Conservation (phyloP, 1,140 invertebrate species). For the Aphelenchoides avenae region DNA sequence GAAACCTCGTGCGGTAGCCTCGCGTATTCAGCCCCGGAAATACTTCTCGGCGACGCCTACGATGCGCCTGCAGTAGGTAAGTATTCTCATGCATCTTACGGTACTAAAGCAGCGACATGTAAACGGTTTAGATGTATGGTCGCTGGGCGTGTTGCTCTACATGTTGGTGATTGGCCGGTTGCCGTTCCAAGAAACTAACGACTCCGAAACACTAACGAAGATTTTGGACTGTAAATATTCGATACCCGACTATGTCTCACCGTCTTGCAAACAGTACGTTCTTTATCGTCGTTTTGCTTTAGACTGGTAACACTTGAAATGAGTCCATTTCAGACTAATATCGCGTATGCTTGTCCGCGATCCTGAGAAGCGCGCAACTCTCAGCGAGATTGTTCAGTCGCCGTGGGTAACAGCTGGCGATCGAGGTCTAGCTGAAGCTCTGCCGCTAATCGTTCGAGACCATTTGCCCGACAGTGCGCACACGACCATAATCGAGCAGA, state of each 20-base stretch:
- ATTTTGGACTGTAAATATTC: constrained; percentile 99
- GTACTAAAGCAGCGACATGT: too few species aligned
- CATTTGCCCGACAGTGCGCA: constrained; percentile 86
- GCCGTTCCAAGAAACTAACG: constrained; percentile 97
- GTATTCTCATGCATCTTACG: constrained; percentile 9
- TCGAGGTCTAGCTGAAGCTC: constrained; percentile 65
- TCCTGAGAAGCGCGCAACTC: constrained; percentile 78
- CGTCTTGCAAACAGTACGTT: constrained; percentile 73
- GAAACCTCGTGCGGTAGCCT: constrained; percentile 98
- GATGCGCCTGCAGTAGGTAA: constrained; percentile 63
- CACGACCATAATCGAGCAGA: constrained; percentile 83
- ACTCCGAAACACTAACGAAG: constrained; percentile 97
- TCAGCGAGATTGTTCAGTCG: constrained; percentile 82
- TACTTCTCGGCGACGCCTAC: constrained; percentile 78
- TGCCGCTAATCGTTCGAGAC: constrained; percentile 76
- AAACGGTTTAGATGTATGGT: constrained; percentile 93
- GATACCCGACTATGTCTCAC: constrained; percentile 81
- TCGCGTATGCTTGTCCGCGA: constrained; percentile 83
- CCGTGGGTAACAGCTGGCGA: constrained; percentile 68
- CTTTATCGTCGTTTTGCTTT: constrained; percentile 17
- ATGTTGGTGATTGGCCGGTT: constrained; percentile 95
- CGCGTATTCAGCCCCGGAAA: constrained; percentile 98
- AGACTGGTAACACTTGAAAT: background rate
- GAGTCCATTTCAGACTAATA: constrained; percentile 70
- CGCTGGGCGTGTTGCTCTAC: constrained; percentile 91